Conservation (phyloP, 2,797 vertebrate genomes). For the Lagocephalus sceleratus region DNA sequence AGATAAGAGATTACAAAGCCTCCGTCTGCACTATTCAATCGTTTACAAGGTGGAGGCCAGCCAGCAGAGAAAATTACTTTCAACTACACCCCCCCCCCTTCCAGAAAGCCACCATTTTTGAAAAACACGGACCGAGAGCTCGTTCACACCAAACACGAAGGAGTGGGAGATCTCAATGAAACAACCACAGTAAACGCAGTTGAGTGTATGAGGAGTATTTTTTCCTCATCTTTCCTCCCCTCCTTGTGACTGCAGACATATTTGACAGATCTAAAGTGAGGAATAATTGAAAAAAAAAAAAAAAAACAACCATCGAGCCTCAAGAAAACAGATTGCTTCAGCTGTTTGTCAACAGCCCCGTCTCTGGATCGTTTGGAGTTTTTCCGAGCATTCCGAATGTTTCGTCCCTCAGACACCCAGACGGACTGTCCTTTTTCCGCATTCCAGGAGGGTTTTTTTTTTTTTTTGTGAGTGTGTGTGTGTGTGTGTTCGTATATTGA, state of each 20-base stretch:
- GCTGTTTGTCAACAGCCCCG: conserved; percentile 1
- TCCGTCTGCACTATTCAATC: conserved; percentile 29
- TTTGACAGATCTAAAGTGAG: conserved; percentile 6
- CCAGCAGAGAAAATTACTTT: neutral
- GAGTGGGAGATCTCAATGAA: neutral
- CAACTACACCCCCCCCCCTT: neutral
- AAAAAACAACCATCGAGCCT: conserved; percentile 1
- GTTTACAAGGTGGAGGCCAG: conserved; percentile 39
- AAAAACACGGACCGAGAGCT: too few species aligned
- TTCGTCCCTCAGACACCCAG: conserved; percentile 13
- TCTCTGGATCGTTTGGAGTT: conserved; percentile 19
- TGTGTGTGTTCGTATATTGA: conserved; percentile 10
- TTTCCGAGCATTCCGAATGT: conserved; percentile 15
- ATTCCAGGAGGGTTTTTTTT: conserved; percentile 19
- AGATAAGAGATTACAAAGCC: conserved; percentile 57
- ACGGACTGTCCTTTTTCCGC: conserved; percentile 38
- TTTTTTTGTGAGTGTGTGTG: too few species aligned
- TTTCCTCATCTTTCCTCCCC: conserved; percentile 7
- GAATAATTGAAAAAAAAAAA: neutral
- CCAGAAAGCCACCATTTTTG: conserved; percentile 8
- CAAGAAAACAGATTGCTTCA: conserved; percentile 3
- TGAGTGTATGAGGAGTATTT: conserved; percentile 8
- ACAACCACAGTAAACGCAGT: neutral
- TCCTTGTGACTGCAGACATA: conserved; percentile 22
- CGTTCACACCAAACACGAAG: neutral